Evolutionary conservation across 2,888 invertebrate species (phyloP).

Genomic region (Cheilosia soror): DNA sequence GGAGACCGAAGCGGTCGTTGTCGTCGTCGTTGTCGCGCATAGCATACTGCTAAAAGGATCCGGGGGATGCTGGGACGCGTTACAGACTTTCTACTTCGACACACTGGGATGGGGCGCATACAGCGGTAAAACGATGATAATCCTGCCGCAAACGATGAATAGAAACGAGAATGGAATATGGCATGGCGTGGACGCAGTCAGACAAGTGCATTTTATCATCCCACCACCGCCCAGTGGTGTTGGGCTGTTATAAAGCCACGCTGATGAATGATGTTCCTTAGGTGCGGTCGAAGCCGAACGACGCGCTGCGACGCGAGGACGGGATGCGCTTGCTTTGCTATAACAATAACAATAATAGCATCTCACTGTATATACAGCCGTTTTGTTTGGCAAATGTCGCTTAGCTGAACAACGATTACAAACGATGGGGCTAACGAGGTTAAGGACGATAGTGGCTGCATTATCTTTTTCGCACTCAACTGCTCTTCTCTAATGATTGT

Average conservation of each 20-base stretch:
- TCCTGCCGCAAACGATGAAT: slow-evolving; percentile 72
- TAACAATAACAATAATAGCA: slow-evolving; percentile 60
- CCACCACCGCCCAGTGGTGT: slow-evolving; percentile 25
- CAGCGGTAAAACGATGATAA: slow-evolving; percentile 68
- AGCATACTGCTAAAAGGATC: slow-evolving; percentile 33
- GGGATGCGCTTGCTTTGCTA: slow-evolving; percentile 52
- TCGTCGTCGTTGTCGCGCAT: slow-evolving; percentile 38
- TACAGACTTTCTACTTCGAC: slow-evolving; percentile 41
- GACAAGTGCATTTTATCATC: slow-evolving; percentile 65
- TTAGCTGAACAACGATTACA: slow-evolving; percentile 44
- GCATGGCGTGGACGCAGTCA: slow-evolving; percentile 51
- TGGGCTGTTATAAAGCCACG: slow-evolving; percentile 25
- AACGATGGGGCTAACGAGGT: slow-evolving; percentile 55
- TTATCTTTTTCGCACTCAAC: slow-evolving; percentile 40
- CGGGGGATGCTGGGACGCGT: slow-evolving; percentile 31
- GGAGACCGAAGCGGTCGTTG: slow-evolving; percentile 66
- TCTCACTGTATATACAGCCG: slow-evolving; percentile 39
- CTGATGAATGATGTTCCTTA: slow-evolving; percentile 57
- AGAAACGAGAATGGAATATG: slow-evolving; percentile 51
- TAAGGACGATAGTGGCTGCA: slow-evolving; percentile 53
- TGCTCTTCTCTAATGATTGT: slow-evolving; percentile 8
- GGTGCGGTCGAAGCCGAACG: slow-evolving; percentile 50
- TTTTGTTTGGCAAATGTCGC: slow-evolving; percentile 72
- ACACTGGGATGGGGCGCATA: slow-evolving; percentile 28
- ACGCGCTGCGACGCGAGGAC: slow-evolving; percentile 3